phyloP scores from a whole-genome alignment of 2,888 invertebrate genomes.

The Cephus rjabovi region DNA sequence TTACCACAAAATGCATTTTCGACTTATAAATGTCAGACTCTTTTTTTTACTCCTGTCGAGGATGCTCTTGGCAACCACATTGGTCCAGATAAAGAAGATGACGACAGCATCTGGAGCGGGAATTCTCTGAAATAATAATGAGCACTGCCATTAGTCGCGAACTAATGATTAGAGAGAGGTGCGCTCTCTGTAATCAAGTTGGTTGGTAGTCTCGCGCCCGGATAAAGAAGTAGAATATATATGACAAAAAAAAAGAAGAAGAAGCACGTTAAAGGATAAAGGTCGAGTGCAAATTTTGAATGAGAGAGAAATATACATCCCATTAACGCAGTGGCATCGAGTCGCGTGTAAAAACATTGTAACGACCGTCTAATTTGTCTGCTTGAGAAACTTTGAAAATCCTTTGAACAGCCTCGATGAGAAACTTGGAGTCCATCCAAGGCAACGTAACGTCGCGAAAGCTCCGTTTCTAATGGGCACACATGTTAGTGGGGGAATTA shows the following conservation, averaged over 20 bases:
- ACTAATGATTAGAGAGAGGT: conserved; percentile 32
- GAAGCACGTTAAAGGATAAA: conserved; percentile 16
- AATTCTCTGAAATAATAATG: conserved; percentile 34
- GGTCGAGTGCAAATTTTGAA: conserved; percentile 10
- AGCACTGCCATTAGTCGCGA: conserved; percentile 35
- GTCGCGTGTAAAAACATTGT: background rate
- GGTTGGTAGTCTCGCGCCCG: background rate
- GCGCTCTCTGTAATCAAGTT: background rate
- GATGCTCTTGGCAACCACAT: background rate
- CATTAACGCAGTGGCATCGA: background rate
- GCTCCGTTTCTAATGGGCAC: background rate
- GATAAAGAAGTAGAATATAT: background rate
- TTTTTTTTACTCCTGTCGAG: background rate
- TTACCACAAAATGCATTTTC: background rate
- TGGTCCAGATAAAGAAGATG: background rate
- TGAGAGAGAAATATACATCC: background rate
- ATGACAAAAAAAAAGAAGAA: background rate
- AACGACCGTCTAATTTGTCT: background rate
- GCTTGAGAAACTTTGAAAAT: background rate
- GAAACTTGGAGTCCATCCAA: background rate
- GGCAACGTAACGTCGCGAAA: background rate
- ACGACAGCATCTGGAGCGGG: conserved; percentile 1
- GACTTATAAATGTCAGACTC: background rate
- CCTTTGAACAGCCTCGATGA: background rate
- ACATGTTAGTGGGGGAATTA: conserved; percentile 22